phyloP scores from a whole-genome alignment of 2,888 invertebrate genomes.

The Calliphora vomitoria region DNA sequence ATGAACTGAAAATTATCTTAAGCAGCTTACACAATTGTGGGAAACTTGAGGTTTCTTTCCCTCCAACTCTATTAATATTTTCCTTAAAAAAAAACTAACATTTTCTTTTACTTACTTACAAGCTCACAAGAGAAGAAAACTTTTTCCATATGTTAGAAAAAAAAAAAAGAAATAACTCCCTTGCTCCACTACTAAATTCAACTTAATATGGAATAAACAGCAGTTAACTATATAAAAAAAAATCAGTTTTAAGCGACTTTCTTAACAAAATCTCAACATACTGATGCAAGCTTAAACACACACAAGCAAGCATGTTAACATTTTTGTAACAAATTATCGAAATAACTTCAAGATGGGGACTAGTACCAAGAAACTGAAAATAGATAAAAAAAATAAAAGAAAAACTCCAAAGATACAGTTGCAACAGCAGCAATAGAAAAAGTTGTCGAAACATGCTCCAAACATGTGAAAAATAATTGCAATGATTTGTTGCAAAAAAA shows the following conservation, averaged over 20 bases:
- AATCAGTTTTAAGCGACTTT: conserved; percentile 60
- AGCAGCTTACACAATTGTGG: conserved; percentile 62
- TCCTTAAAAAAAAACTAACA: background rate
- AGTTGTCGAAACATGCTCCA: conserved; percentile 51
- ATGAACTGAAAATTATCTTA: conserved; percentile 64
- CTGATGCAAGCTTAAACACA: conserved; percentile 1
- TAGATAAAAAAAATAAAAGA: background rate
- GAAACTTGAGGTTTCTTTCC: conserved; percentile 43
- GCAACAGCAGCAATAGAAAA: conserved; percentile 32
- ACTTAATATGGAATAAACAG: conserved; percentile 49
- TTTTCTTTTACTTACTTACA: background rate
- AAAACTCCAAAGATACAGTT: background rate
- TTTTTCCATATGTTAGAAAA: background rate
- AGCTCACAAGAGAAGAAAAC: conserved; percentile 5
- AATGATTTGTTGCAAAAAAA: conserved; percentile 27
- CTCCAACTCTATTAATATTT: background rate
- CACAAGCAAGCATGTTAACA: conserved; percentile 21
- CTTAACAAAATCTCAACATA: conserved; percentile 55
- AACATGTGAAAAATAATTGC: conserved; percentile 56
- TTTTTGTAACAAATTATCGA: conserved; percentile 65
- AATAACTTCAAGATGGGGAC: conserved; percentile 54
- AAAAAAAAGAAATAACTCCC: conserved; percentile 6
- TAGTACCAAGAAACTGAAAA: background rate
- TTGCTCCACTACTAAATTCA: conserved; percentile 20
- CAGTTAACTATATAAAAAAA: conserved; percentile 53